Evolutionary conservation across 2,797 vertebrate species (phyloP).

Genomic region (Coilia nasus): DNA sequence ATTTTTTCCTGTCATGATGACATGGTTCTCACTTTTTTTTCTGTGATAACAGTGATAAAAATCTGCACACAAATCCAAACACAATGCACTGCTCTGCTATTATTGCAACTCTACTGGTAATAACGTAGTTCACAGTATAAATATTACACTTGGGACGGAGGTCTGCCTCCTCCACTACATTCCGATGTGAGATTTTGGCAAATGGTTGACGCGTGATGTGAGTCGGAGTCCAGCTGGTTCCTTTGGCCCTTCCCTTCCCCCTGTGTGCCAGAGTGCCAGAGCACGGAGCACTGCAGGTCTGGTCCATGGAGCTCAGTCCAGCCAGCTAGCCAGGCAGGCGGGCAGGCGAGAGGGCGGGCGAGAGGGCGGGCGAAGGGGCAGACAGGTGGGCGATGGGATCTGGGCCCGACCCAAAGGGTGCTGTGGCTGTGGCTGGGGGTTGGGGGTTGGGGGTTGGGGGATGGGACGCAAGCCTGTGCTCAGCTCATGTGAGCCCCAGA

Average conservation of each 20-base stretch:
- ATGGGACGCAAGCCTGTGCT: slow-evolving; percentile 39
- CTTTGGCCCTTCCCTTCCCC: not conserved
- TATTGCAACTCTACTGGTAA: slow-evolving; percentile 75
- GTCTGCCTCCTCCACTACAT: slow-evolving; percentile 56
- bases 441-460: too few species aligned
- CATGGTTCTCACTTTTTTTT: slow-evolving; percentile 53
- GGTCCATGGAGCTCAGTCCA: not conserved
- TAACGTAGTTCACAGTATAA: slow-evolving; percentile 68
- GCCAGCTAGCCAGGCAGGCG: not conserved
- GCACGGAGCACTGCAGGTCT: not conserved
- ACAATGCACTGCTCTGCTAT: slow-evolving; percentile 64
- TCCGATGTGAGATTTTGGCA: slow-evolving; percentile 59
- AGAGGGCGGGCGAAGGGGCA: too few species aligned
- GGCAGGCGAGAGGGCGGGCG: too few species aligned
- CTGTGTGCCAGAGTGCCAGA: not conserved
- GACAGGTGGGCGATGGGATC: not conserved
- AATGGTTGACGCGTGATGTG: slow-evolving; percentile 33
- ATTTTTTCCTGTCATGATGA: slow-evolving; percentile 54
- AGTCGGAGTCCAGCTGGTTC: not conserved
- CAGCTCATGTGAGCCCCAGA: not conserved
- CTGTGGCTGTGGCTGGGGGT: not conserved
- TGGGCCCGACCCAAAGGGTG: slow-evolving; percentile 21
- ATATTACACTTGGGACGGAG: slow-evolving; percentile 59
- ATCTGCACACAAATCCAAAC: slow-evolving; percentile 53
- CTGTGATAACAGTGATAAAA: slow-evolving; percentile 53